phyloP scores from a whole-genome alignment of 2,113 vertebrate species.

The Oncorhynchus nerka region DNA sequence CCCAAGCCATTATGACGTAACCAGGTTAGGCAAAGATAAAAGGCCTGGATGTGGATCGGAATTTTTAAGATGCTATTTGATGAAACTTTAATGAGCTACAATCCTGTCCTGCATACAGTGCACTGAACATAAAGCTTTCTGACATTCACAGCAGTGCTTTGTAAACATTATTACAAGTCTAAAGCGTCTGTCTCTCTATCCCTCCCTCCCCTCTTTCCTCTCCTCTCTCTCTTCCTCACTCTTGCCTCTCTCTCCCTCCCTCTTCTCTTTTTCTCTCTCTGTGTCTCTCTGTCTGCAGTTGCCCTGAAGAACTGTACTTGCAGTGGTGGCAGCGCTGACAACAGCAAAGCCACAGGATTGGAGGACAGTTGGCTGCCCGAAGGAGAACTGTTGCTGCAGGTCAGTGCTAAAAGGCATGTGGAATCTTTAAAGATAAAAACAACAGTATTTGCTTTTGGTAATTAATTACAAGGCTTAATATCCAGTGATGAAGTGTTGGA shows the following conservation, averaged over 20 bases:
- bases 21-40: constrained; percentile 7
- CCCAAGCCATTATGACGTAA: not conserved
- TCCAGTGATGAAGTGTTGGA: too few relatives aligned
- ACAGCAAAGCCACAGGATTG: not conserved
- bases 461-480: too few relatives aligned
- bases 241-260: too few relatives aligned
- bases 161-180: constrained; percentile 46
- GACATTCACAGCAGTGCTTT: constrained; percentile 33
- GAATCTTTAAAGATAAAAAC: too few relatives aligned
- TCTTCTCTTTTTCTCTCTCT: constrained; percentile 14
- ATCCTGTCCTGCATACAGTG: not conserved
- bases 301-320: constrained; percentile 58
- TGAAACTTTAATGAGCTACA: constrained; percentile 34
- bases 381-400: constrained; percentile 77
- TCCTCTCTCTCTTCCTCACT: not conserved
- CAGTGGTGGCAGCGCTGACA: constrained; percentile 7
- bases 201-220: too few relatives aligned
- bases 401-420: constrained; percentile 43
- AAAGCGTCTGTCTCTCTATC: not conserved
- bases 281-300: constrained; percentile 57
- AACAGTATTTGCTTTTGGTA: too few relatives aligned
- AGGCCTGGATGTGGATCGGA: not conserved
- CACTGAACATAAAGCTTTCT: constrained; percentile 9
- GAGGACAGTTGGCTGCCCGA: constrained; percentile 55
- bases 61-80: constrained; percentile 3